These are phyloP conservation scores for Amphipoea oculea DNA, from an alignment of 2,888 invertebrate genomes.

Conservation along the genomic window DNA sequence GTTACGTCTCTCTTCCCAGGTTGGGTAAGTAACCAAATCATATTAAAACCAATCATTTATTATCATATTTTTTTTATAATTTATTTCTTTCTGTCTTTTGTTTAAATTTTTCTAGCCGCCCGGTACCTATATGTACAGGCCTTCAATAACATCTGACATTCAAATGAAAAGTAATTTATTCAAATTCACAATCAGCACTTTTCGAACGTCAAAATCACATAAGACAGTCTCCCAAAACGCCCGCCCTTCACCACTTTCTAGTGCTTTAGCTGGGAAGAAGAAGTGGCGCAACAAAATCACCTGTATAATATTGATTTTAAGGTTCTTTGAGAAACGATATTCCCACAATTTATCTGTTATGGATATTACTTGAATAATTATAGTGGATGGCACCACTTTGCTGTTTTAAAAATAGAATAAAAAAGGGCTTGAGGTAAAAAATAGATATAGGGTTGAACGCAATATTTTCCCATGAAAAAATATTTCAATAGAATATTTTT, in stretches of 20 bases:
- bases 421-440: not conserved
- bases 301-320: not conserved
- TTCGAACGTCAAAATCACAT: too few relatives aligned
- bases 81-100: not conserved
- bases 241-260: too few relatives aligned
- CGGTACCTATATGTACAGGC: not conserved
- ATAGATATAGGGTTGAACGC: conserved; percentile 24
- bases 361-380: conserved; percentile 7
- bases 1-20: not conserved
- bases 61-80: not conserved
- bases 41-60: not conserved
- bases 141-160: not conserved
- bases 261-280: too few relatives aligned
- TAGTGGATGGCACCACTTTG: not conserved
- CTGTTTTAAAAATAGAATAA: conserved; percentile 5
- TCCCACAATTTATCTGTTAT: conserved; percentile 3
- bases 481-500: not conserved
- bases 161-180: too few relatives aligned
- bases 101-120: not conserved
- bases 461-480: not conserved
- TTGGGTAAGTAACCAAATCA: not conserved
- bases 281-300: too few relatives aligned
- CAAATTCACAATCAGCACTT: too few relatives aligned
- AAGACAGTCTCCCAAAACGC: too few relatives aligned
- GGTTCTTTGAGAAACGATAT: not conserved